Evolutionary conservation across 2,797 vertebrate genomes (phyloP), one percentile per base, ranked within the genome.

Genomic region (Ptychobarbus kaznakovi): DNA sequence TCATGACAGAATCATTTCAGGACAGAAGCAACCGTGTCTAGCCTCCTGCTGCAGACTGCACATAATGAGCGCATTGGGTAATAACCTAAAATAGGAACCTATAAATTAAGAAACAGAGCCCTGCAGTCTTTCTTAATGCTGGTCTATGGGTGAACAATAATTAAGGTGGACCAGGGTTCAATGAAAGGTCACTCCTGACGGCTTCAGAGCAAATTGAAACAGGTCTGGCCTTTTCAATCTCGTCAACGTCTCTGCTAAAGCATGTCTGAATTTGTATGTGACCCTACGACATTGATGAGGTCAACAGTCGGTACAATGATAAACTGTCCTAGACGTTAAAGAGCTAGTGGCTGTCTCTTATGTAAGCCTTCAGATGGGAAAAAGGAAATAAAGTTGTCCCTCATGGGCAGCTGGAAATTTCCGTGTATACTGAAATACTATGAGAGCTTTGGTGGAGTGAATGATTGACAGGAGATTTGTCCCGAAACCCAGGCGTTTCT

Each of bases 101-200:
- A 80, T 88, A 88, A 86, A 83, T 86, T 80, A 80, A 69, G 69
- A 79, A 22, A 25, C 15, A 69, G 49, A 53, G 51, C 65, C 80
- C 75, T 83, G 69, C 63, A 63, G 66, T 83, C 76, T 68, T 66
- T 44, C 32, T 80, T 83, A 75, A 84, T 46, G 58, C 32, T 56
- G 28, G 70, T 74, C 72, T 69, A 83, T 69, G 72, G 42, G 77
- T 40, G 82, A 86, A 73, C 78, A 46, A 65, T 84, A 82, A 88
- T 88, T 84, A 84, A 86, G 77, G 81, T 86, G 77, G 85, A 75
- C 53, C 35, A 73, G 76, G 68, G 85, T 72, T 86, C 82, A 86
- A 7, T 16, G 8, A 38, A 40, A 38, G 87, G 86, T 81, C 72
- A 81, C 58, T 40, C 53, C 44, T 76, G 79, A 76, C 28, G 12